Evolutionary conservation across 2,888 invertebrate species (phyloP).

Genomic region (Nephrotoma guestfalica): DNA sequence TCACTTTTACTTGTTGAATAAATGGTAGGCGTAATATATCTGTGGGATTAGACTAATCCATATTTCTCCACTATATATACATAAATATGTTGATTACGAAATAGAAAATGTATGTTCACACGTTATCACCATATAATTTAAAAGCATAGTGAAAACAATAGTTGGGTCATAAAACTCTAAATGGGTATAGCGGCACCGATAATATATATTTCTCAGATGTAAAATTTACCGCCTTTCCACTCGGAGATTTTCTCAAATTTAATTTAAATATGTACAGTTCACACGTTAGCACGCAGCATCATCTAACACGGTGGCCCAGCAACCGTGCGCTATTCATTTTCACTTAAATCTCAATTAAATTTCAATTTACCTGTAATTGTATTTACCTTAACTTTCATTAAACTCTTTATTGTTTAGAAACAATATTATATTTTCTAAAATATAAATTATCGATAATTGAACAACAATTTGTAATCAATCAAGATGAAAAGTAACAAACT

Average conservation of each 20-base stretch:
- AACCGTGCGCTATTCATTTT: neutral
- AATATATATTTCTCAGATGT: too few relatives aligned
- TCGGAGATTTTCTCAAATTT: too few relatives aligned
- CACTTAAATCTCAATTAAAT: neutral
- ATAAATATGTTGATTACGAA: neutral
- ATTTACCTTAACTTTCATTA: neutral
- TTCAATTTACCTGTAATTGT: neutral
- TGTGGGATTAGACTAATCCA: neutral
- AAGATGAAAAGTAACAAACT: neutral
- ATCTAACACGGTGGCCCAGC: neutral
- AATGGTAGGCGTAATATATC: neutral
- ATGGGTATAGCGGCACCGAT: too few relatives aligned
- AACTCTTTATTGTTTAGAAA: neutral
- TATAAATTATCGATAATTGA: neutral
- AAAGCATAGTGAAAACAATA: neutral
- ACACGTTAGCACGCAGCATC: neutral
- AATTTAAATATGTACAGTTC: too few relatives aligned
- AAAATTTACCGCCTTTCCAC: too few relatives aligned
- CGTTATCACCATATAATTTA: neutral
- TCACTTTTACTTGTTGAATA: neutral
- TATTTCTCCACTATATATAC: neutral
- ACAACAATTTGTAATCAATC: neutral
- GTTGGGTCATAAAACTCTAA: too few relatives aligned
- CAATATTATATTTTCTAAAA: neutral
- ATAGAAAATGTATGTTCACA: neutral